Evolutionary conservation across 2,888 invertebrate genomes (phyloP).

Genomic region (Drosophila nigricruria): DNA sequence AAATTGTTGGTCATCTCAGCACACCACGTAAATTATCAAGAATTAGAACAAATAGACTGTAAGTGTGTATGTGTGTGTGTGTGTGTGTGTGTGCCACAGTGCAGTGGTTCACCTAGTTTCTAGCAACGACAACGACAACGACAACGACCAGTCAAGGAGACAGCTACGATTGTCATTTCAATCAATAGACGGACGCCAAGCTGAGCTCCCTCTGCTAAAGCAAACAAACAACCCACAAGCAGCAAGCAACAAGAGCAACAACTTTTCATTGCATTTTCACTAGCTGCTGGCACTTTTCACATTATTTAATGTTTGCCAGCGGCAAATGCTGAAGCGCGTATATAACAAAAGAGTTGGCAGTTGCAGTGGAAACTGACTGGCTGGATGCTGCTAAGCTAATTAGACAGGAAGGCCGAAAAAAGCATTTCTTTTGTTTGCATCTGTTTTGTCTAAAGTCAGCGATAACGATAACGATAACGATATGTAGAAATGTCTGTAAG

Average conservation of each 20-base stretch:
- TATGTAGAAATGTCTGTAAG: slow-evolving; percentile 59
- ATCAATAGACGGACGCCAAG: slow-evolving; percentile 67
- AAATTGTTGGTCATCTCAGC: slow-evolving; percentile 59
- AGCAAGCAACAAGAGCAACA: slow-evolving; percentile 33
- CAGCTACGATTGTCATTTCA: slow-evolving; percentile 72
- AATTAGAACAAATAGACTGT: slow-evolving; percentile 65
- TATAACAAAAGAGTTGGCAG: slow-evolving; percentile 38
- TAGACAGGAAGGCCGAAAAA: slow-evolving; percentile 68
- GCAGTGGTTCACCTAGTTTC: slow-evolving; percentile 78
- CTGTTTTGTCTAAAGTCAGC: slow-evolving; percentile 1
- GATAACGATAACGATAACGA: slow-evolving; percentile 61
- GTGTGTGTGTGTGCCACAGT: slow-evolving; percentile 25
- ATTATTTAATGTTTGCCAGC: slow-evolving; percentile 72
- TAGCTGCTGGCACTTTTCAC: slow-evolving; percentile 69
- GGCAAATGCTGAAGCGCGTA: slow-evolving; percentile 43
- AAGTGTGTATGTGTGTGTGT: slow-evolving; percentile 25
- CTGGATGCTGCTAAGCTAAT: slow-evolving; percentile 51
- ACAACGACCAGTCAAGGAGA: slow-evolving; percentile 42
- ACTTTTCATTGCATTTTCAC: slow-evolving; percentile 79
- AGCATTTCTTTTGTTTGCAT: slow-evolving; percentile 50
- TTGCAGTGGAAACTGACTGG: slow-evolving; percentile 1
- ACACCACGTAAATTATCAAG: slow-evolving; percentile 70
- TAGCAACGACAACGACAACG: slow-evolving; percentile 27
- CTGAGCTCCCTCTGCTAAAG: slow-evolving; percentile 44
- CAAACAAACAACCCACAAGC: slow-evolving; percentile 44